Conservation (phyloP, 2,113 vertebrate species). For the Triplophysa rosa region DNA sequence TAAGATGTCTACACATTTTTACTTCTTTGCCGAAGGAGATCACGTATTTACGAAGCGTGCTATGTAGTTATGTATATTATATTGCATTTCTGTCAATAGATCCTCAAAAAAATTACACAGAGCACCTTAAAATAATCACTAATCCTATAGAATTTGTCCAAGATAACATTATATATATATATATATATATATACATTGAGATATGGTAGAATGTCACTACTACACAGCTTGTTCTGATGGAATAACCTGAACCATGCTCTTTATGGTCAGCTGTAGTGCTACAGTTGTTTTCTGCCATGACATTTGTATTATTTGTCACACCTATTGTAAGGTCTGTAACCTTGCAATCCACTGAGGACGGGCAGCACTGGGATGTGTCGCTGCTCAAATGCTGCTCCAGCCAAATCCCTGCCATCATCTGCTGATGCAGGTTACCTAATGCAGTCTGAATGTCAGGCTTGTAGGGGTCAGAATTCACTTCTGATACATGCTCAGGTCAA, state of each 20-base stretch:
- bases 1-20: no score
- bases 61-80: no score
- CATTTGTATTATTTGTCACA: background rate
- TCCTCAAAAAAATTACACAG: no score
- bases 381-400: conserved; percentile 31
- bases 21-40: no score
- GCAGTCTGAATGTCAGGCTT: conserved; percentile 51
- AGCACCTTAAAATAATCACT: no score
- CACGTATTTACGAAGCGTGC: no score
- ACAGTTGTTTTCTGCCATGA: background rate
- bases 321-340: conserved; percentile 38
- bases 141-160: no score
- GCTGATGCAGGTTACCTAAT: conserved; percentile 48
- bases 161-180: no score
- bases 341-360: conserved; percentile 38
- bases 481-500: conserved; percentile 30
- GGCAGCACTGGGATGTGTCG: conserved; percentile 13
- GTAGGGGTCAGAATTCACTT: conserved; percentile 19
- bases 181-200: no score
- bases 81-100: no score
- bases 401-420: conserved; percentile 47
- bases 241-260: background rate
- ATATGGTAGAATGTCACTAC: background rate
- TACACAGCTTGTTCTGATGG: background rate
- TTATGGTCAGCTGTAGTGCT: conserved; percentile 13